A percentile compares a stretch with the other conserved stretches of the same genome.
Evolutionary conservation across 2,113 vertebrate genomes (phyloP).

Genomic region (Ivindomyrus marchei): DNA sequence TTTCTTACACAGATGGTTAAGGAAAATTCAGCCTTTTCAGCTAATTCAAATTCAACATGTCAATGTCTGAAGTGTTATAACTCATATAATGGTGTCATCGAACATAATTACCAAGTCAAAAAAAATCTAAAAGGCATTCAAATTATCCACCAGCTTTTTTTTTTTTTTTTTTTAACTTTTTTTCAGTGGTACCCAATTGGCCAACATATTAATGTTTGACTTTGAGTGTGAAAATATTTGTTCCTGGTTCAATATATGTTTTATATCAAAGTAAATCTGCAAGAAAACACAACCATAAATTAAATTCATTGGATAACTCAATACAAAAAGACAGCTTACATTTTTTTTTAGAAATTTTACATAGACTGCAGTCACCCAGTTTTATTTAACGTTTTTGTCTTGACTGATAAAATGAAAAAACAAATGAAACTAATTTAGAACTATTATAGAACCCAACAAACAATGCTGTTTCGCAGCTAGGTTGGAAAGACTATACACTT

Average conservation of each 20-base stretch:
- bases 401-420: not conserved
- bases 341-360: not conserved
- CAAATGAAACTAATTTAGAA: not conserved
- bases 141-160: not conserved
- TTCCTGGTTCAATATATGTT: not conserved
- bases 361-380: not conserved
- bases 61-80: not conserved
- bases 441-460: not conserved
- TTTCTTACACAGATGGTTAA: not conserved
- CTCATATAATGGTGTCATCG: not conserved
- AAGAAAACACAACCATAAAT: not conserved
- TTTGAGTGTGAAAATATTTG: not conserved
- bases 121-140: slow-evolving; percentile 3
- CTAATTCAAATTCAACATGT: not conserved
- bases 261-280: not conserved
- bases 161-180: no score
- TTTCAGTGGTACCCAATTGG: not conserved
- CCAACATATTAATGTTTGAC: not conserved
- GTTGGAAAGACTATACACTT: not conserved
- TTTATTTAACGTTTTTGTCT: not conserved
- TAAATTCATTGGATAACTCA: not conserved
- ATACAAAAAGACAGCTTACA: not conserved
- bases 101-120: not conserved
- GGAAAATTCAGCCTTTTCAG: slow-evolving; percentile 5
- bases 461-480: not conserved